Base-by-base conservation (phyloP, 1,140 invertebrate genomes). In the Brachionus asplanchnoidis region DNA sequence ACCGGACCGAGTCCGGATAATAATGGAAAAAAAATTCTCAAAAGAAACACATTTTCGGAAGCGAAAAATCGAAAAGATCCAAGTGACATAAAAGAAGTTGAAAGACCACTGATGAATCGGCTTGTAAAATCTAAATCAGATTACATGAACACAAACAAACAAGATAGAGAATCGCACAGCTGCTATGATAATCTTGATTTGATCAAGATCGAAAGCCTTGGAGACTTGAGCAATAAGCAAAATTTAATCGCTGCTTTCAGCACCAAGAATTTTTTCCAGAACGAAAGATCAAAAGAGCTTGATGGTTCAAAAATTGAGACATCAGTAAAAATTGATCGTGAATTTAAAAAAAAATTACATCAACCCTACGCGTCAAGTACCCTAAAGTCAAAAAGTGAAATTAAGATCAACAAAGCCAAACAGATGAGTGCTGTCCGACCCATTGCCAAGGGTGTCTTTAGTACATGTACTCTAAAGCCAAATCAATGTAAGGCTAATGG, bases 221-320 rank as follows among this genome's bases (percentile, higher is more conserved):
- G 20, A 1, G 73, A 77, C 42, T 50, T 77, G 28, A 77, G 44
- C 11, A 46, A 77, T 28, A 50, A 77, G 11, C 42, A 77, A 50
- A 77, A 77, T 77, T 50, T 14, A n/a, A 77, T 77, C 11, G 17
- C 73, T 28, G 73, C 73, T n/a, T 77, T 77, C 46, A 77, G 73
- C 42, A 77, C 73, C 3, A 77, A 23, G 20, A 77, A 77, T 50
- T 50, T 77, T 23, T 77, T 77, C 28, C 73, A 73, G n/a, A 68
- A 75, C 44, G 32, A 75, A 8, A 75, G 23, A 75, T 23, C 4
- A 23, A 42, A 40, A 8, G 70, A 42, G 8, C 11, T 46, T 14
- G 32, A 42, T 40, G 20, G 20, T 75, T 75, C 36, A 75, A 40
- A 75, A 75, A 8, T 42, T 20, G 70, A 75, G 44, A 46, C 40